Conservation (phyloP, 2,113 vertebrate species). For the Epinephelus moara region DNA sequence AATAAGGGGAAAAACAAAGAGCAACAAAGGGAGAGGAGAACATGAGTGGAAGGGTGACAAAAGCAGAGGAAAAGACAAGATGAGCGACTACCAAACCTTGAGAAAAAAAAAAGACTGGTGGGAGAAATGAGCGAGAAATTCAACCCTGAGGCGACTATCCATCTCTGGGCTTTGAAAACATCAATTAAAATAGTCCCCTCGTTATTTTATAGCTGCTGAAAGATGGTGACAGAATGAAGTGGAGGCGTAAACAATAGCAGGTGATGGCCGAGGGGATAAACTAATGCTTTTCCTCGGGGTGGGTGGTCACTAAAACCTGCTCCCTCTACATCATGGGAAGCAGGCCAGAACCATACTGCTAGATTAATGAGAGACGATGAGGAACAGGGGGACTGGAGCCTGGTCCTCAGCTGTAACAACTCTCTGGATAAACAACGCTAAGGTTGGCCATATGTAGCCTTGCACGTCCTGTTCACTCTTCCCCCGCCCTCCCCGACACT, state of each 20-base stretch:
- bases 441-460: slow-evolving; percentile 71
- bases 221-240: slow-evolving; percentile 53
- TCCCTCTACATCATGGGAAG: slow-evolving; percentile 65
- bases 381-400: slow-evolving; percentile 60
- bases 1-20: slow-evolving; percentile 18
- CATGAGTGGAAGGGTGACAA: slow-evolving; percentile 16
- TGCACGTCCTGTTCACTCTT: background rate
- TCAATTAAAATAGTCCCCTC: slow-evolving; percentile 66
- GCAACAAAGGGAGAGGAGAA: background rate
- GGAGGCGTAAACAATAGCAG: slow-evolving; percentile 71
- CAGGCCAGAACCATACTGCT: slow-evolving; percentile 67
- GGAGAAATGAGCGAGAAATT: slow-evolving; percentile 43
- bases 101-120: slow-evolving; percentile 19
- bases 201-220: slow-evolving; percentile 66
- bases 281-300: slow-evolving; percentile 67
- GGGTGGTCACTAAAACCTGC: slow-evolving; percentile 77
- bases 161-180: slow-evolving; percentile 56
- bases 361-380: slow-evolving; percentile 77
- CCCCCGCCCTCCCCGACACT: background rate
- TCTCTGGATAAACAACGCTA: slow-evolving; percentile 71
- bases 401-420: slow-evolving; percentile 79
- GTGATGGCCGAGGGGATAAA: slow-evolving; percentile 62
- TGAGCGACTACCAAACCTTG: slow-evolving; percentile 23
- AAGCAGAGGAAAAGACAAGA: slow-evolving; percentile 12
- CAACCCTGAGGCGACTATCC: slow-evolving; percentile 42